phyloP scores from a whole-genome alignment of 2,797 vertebrate species.

The Halcyon smyrnensis region DNA sequence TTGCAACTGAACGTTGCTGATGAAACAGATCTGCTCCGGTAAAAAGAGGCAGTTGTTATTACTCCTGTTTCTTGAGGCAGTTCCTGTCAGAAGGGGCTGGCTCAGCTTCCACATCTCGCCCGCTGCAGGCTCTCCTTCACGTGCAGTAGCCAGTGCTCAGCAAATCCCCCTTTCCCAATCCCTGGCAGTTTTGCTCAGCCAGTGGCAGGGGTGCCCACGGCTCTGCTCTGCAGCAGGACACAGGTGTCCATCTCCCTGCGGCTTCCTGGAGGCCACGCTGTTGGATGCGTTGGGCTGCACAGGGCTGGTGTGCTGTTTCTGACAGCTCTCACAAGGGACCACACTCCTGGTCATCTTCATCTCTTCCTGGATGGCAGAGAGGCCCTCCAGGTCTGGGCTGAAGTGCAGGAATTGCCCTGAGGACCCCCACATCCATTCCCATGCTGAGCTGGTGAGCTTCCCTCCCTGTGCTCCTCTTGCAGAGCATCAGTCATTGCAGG shows the following conservation, averaged over 20 bases:
- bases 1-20: neutral
- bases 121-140: neutral
- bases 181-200: rapidly evolving
- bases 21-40: neutral
- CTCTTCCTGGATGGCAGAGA: neutral
- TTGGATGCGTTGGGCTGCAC: neutral
- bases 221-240: rapidly evolving
- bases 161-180: neutral
- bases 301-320: neutral
- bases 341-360: neutral
- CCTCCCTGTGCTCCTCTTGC: neutral
- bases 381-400: neutral
- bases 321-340: rapidly evolving
- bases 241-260: rapidly evolving
- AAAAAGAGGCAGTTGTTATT: neutral
- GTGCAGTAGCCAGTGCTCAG: rapidly evolving
- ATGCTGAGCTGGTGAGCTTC: rapidly evolving
- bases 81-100: neutral
- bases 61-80: neutral
- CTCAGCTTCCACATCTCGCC: neutral
- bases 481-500: neutral
- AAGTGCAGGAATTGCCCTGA: neutral
- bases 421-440: rapidly evolving
- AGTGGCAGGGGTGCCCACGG: rapidly evolving
- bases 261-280: neutral